Conservation (phyloP, 1,140 invertebrate species). For the Drosophila yakuba region DNA sequence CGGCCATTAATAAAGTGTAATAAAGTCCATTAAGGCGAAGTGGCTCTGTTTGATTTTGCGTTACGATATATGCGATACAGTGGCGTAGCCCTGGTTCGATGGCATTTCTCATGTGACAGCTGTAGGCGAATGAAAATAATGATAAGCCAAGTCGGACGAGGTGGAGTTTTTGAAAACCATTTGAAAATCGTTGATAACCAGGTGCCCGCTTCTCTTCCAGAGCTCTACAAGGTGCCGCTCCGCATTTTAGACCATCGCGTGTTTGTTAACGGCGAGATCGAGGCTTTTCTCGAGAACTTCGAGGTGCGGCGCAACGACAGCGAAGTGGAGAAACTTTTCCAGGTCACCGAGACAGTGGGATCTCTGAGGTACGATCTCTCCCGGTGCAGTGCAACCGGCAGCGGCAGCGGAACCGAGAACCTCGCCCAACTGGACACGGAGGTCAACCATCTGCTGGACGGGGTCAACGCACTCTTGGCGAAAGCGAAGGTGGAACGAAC, state of each 20-base stretch:
- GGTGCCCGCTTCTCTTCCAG: slow-evolving; percentile 84
- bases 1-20: not conserved
- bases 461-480: slow-evolving; percentile 54
- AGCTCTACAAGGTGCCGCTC: slow-evolving; percentile 92
- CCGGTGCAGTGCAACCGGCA: slow-evolving; percentile 75
- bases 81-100: not conserved
- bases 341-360: slow-evolving; percentile 90
- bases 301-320: slow-evolving; percentile 91
- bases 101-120: slow-evolving; percentile 61
- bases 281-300: slow-evolving; percentile 92
- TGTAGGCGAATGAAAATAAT: slow-evolving; percentile 61
- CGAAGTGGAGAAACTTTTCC: slow-evolving; percentile 92
- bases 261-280: slow-evolving; percentile 93
- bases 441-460: slow-evolving; percentile 56
- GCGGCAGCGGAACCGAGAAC: slow-evolving; percentile 69
- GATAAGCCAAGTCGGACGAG: slow-evolving; percentile 72
- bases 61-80: not conserved
- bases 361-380: slow-evolving; percentile 88
- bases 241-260: slow-evolving; percentile 93
- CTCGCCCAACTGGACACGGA: slow-evolving; percentile 50
- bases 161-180: slow-evolving; percentile 24
- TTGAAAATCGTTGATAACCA: not conserved
- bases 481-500: slow-evolving; percentile 61
- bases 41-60: too few relatives aligned
- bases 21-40: too few relatives aligned